phyloP scores from a whole-genome alignment of 30 jellyfish, hydroid and myxozoan species.

The Aurelia aurita region DNA sequence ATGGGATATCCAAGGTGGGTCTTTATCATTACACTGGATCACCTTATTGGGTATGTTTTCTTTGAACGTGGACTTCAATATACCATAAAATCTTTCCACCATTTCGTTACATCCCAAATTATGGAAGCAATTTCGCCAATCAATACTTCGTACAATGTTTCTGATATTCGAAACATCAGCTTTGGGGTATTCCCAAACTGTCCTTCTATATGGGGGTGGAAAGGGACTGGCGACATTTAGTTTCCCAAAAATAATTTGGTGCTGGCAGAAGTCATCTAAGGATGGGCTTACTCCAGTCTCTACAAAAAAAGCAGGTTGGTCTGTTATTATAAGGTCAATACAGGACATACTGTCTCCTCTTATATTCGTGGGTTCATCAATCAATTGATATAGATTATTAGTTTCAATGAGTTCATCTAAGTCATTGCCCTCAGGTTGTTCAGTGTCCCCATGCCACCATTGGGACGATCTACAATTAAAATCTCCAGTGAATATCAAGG shows the following conservation, averaged over 20 bases:
- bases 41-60: slow-evolving; percentile 42
- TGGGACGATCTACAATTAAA: slow-evolving; percentile 19
- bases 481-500: too few species aligned
- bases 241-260: too few species aligned
- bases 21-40: slow-evolving; percentile 36
- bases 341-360: too few species aligned
- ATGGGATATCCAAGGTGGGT: too few species aligned
- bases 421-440: slow-evolving; percentile 31
- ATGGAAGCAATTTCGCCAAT: slow-evolving; percentile 15
- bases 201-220: slow-evolving; percentile 42
- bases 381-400: slow-evolving; percentile 18
- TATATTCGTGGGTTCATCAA: slow-evolving; percentile 6
- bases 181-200: slow-evolving; percentile 33
- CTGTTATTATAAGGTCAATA: slow-evolving; percentile 20
- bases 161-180: slow-evolving; percentile 24
- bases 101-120: slow-evolving; percentile 29
- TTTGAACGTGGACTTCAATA: slow-evolving; percentile 10
- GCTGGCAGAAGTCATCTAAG: too few species aligned
- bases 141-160: neutral
- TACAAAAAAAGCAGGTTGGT: slow-evolving; percentile 10
- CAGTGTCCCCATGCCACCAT: slow-evolving; percentile 46
- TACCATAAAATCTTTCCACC: slow-evolving; percentile 13
- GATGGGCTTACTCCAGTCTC: slow-evolving; percentile 36
- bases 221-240: slow-evolving; percentile 2
- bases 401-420: slow-evolving; percentile 37